phyloP scores from a whole-genome alignment of 2,113 vertebrate species.

The Cyprinodon variegatus region DNA sequence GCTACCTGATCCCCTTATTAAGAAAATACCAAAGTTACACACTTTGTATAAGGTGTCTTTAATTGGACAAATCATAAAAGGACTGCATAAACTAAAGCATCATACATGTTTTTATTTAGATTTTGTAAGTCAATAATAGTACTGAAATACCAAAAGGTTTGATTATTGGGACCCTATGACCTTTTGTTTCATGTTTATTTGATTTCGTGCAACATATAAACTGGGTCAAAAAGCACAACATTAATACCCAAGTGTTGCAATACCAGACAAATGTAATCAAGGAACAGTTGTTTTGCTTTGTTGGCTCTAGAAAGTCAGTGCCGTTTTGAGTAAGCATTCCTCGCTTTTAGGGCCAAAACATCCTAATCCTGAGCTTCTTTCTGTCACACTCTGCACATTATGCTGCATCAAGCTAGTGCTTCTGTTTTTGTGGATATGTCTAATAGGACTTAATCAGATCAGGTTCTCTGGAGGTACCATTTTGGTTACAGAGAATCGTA shows the following conservation, averaged over 20 bases:
- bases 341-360: conserved; percentile 45
- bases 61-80: no score
- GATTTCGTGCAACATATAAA: neutral
- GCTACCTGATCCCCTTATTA: neutral
- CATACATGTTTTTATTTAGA: no score
- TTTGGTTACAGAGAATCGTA: conserved; percentile 3
- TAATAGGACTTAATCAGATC: conserved; percentile 49
- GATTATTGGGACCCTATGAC: no score
- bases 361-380: conserved; percentile 46
- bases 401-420: conserved; percentile 37
- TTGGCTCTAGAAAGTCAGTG: conserved; percentile 28
- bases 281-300: conserved; percentile 33
- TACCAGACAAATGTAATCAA: conserved; percentile 34
- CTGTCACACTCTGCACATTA: conserved; percentile 52
- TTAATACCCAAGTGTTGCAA: conserved; percentile 13
- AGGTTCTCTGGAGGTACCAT: conserved; percentile 7
- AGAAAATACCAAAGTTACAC: no score
- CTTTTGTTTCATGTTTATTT: neutral
- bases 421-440: conserved; percentile 22
- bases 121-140: no score
- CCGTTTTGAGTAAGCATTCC: conserved; percentile 49
- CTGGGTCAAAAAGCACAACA: neutral
- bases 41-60: no score
- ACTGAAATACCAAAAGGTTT: no score
- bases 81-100: no score